Percentiles rank a stretch among this genome's conserved stretches.
These are phyloP conservation scores for Diadegma fenestrale DNA, from an alignment of 2,888 invertebrate genomes.

Conservation along the genomic window DNA sequence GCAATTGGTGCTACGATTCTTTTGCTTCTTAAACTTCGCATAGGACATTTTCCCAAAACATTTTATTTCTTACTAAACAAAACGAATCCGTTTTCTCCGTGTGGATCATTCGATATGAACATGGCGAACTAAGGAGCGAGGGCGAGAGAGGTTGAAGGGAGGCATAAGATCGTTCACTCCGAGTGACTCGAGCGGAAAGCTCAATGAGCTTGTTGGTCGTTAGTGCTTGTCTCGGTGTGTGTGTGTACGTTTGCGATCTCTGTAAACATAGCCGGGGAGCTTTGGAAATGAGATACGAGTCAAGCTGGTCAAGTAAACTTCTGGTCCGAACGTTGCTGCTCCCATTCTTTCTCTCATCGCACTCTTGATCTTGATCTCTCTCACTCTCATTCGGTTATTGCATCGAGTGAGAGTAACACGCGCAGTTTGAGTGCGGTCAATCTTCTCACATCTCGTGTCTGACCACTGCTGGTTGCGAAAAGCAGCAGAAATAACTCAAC, in stretches of 20 bases:
- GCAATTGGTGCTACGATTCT: no score
- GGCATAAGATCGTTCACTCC: not conserved
- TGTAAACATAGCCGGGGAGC: constrained; percentile 34
- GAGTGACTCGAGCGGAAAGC: constrained; percentile 4
- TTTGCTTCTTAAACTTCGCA: no score
- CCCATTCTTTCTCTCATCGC: constrained; percentile 9
- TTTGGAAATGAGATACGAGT: constrained; percentile 53
- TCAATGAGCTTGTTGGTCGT: constrained; percentile 38
- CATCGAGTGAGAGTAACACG: constrained; percentile 38
- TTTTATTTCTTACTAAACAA: no score
- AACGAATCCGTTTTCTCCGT: no score
- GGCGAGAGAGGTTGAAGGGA: not conserved
- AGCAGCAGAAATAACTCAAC: constrained; percentile 6
- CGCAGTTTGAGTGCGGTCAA: constrained; percentile 33
- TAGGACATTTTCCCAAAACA: no score
- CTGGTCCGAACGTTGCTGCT: constrained; percentile 31
- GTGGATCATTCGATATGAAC: not conserved
- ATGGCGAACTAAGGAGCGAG: not conserved
- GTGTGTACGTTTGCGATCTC: constrained; percentile 49
- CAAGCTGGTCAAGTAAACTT: constrained; percentile 64
- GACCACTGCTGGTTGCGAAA: not conserved
- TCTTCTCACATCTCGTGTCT: constrained; percentile 5
- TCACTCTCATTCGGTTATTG: constrained; percentile 9
- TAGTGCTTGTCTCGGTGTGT: constrained; percentile 16
- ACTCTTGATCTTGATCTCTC: constrained; percentile 6